Evolutionary conservation across 2,113 vertebrate species (phyloP).

Genomic region (Perca schrenkii): DNA sequence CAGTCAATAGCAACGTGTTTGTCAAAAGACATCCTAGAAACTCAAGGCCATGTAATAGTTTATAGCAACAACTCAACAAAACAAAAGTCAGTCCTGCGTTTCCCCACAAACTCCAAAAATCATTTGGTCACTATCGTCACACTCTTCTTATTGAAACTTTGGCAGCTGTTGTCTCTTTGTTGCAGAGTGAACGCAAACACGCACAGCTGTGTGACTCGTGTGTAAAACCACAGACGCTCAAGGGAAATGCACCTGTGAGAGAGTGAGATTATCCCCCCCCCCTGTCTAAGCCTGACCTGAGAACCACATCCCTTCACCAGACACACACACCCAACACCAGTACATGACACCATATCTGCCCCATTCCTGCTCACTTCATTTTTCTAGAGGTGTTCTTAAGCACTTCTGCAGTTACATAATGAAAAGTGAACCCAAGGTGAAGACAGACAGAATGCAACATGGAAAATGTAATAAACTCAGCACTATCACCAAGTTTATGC

Average conservation of each 20-base stretch:
- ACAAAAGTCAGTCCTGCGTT: slow-evolving; percentile 4
- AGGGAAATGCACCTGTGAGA: slow-evolving; percentile 80
- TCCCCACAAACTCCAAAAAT: slow-evolving; percentile 46
- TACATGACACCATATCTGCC: slow-evolving; percentile 24
- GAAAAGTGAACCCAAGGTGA: neutral
- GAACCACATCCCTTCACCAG: slow-evolving; percentile 73
- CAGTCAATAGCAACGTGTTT: neutral
- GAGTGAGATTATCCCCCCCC: slow-evolving; percentile 52
- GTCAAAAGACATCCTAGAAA: neutral
- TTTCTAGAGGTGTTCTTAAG: neutral
- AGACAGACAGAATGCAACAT: slow-evolving; percentile 1
- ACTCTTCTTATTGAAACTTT: slow-evolving; percentile 25
- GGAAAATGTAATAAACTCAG: neutral
- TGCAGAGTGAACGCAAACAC: slow-evolving; percentile 56
- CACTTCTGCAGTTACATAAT: neutral
- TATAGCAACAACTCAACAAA: neutral
- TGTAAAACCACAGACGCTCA: slow-evolving; percentile 77
- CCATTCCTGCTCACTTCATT: neutral
- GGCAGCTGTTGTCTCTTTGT: slow-evolving; percentile 67
- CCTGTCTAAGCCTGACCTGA: slow-evolving; percentile 56
- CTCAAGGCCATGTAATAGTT: neutral
- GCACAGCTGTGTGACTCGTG: slow-evolving; percentile 74
- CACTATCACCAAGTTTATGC: neutral
- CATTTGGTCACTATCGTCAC: slow-evolving; percentile 46
- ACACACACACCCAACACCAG: slow-evolving; percentile 54